Conservation (phyloP, 2,888 invertebrate species). For the Leptopterna dolabrata region DNA sequence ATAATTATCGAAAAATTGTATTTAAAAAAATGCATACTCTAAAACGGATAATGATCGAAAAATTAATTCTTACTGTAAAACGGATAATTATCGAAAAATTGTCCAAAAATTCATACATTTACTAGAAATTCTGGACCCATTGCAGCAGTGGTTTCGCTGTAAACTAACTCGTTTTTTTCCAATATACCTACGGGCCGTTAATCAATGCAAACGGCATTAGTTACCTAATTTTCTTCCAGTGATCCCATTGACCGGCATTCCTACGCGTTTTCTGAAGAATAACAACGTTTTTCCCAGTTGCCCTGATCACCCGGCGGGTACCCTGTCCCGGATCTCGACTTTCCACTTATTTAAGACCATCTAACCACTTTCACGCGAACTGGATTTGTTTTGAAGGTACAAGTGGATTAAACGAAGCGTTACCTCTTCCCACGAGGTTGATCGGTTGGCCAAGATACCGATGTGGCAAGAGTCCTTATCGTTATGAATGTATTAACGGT, state of each 20-base stretch:
- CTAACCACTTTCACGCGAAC: conserved; percentile 53
- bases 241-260: not conserved
- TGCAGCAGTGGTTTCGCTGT: too few species aligned
- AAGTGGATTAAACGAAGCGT: conserved; percentile 42
- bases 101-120: too few species aligned
- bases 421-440: conserved; percentile 30
- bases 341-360: conserved; percentile 53
- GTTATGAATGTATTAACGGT: conserved; percentile 25
- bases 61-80: too few species aligned
- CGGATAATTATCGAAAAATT: too few species aligned
- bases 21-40: too few species aligned
- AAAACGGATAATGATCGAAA: too few species aligned
- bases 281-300: conserved; percentile 30
- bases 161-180: too few species aligned
- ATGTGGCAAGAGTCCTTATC: conserved; percentile 24
- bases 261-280: conserved; percentile 1
- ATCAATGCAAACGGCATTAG: too few species aligned
- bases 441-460: conserved; percentile 4
- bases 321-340: conserved; percentile 51
- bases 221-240: too few species aligned
- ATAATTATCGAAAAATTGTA: too few species aligned
- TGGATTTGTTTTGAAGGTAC: conserved; percentile 51
- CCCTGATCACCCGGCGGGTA: not conserved
- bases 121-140: too few species aligned
- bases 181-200: too few species aligned